A percentile compares a stretch with the other conserved stretches of the same genome.
phyloP scores from a whole-genome alignment of 2,888 invertebrate genomes.

The Hemicrepidius hirtus region DNA sequence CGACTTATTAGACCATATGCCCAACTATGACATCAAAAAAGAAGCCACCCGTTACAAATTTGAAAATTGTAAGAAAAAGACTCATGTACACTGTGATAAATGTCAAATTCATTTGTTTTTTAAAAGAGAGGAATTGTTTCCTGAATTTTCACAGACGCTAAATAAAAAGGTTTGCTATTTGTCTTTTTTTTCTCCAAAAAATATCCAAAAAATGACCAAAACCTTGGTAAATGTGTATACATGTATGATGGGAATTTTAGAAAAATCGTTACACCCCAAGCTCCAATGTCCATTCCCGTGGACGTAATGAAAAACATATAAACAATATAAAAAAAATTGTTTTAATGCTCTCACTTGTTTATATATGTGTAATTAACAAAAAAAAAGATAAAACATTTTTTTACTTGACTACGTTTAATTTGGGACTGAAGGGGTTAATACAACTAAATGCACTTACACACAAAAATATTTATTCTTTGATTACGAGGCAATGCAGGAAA shows the following conservation, averaged over 20 bases:
- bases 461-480: too few species aligned
- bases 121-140: slow-evolving; percentile 48
- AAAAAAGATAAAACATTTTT: background rate
- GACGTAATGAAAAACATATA: background rate
- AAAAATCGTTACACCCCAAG: too few species aligned
- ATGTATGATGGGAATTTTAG: too few species aligned
- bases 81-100: slow-evolving; percentile 53
- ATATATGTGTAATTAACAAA: too few species aligned
- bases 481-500: too few species aligned
- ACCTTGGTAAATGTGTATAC: too few species aligned
- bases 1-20: slow-evolving; percentile 53
- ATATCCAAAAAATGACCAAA: background rate
- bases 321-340: background rate
- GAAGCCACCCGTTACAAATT: slow-evolving; percentile 52
- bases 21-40: slow-evolving; percentile 46
- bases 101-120: slow-evolving; percentile 52
- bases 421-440: slow-evolving; percentile 5
- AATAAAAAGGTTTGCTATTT: too few species aligned
- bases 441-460: too few species aligned
- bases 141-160: slow-evolving; percentile 3
- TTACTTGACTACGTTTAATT: background rate
- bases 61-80: slow-evolving; percentile 34
- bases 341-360: too few species aligned
- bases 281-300: background rate
- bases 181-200: background rate